Percentiles rank a stretch among this genome's conserved stretches.
phyloP scores from a whole-genome alignment of 2,888 invertebrate species.

The Latheticus oryzae region DNA sequence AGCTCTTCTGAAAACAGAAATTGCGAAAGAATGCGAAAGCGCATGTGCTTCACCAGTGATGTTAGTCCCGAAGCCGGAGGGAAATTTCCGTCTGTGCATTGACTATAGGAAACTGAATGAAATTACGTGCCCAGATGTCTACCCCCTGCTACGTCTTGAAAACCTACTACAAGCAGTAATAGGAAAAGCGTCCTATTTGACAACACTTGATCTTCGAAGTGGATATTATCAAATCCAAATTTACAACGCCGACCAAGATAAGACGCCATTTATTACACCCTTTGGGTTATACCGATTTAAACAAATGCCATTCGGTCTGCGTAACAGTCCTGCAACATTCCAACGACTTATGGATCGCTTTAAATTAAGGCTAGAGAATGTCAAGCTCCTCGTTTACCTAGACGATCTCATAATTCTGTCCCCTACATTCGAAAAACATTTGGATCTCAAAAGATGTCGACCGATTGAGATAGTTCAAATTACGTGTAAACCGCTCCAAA shows the following conservation, averaged over 20 bases:
- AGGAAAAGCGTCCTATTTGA: slow-evolving; percentile 26
- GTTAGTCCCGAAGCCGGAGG: slow-evolving; percentile 34
- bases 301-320: slow-evolving; percentile 49
- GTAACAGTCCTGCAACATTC: slow-evolving; percentile 50
- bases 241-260: slow-evolving; percentile 23
- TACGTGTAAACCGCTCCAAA: slow-evolving; percentile 46
- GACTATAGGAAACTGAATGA: slow-evolving; percentile 32
- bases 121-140: slow-evolving; percentile 26
- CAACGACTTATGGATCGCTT: slow-evolving; percentile 49
- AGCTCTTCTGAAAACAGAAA: slow-evolving; percentile 10
- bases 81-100: slow-evolving; percentile 13
- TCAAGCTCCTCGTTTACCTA: slow-evolving; percentile 42
- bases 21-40: slow-evolving; percentile 32
- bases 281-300: slow-evolving; percentile 47
- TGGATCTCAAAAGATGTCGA: slow-evolving; percentile 44
- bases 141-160: slow-evolving; percentile 31
- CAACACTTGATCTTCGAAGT: slow-evolving; percentile 40
- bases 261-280: slow-evolving; percentile 50
- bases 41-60: slow-evolving; percentile 36
- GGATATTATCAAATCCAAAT: slow-evolving; percentile 43
- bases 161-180: slow-evolving; percentile 26
- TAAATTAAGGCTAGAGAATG: neutral
- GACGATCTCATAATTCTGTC: slow-evolving; percentile 51
- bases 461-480: slow-evolving; percentile 39
- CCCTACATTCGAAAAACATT: slow-evolving; percentile 45